Percentiles rank a stretch among this genome's conserved stretches.
phyloP scores from a whole-genome alignment of 2,113 vertebrate species.

The Planiliza haematocheilus region DNA sequence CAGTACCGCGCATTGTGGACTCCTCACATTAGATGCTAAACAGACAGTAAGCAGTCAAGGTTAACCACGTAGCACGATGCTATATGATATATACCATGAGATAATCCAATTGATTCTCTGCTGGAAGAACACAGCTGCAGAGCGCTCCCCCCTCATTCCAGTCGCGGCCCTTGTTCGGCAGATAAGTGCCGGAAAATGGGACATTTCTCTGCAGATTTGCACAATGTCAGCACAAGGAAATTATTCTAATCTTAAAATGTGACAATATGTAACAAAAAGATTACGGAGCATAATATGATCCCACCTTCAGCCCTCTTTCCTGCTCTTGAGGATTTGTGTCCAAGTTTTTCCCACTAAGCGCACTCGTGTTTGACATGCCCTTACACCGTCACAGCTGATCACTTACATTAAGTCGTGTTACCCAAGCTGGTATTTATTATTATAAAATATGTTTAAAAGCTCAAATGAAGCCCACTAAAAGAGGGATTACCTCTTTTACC shows the following conservation, averaged over 20 bases:
- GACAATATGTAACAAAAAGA: slow-evolving; percentile 45
- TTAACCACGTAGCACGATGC: background rate
- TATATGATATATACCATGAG: background rate
- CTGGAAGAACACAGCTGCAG: background rate
- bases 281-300: slow-evolving; percentile 41
- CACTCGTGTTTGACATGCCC: slow-evolving; percentile 45
- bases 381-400: slow-evolving; percentile 38
- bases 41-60: slow-evolving; percentile 18
- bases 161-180: background rate
- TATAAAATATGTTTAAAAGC: background rate
- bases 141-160: background rate
- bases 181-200: background rate
- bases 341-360: slow-evolving; percentile 25
- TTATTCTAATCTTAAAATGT: slow-evolving; percentile 14
- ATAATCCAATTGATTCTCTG: slow-evolving; percentile 4
- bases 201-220: slow-evolving; percentile 6
- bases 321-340: slow-evolving; percentile 35
- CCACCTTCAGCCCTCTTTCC: background rate
- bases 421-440: slow-evolving; percentile 13
- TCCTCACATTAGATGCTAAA: slow-evolving; percentile 49
- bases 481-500: background rate
- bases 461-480: background rate
- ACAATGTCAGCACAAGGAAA: slow-evolving; percentile 13
- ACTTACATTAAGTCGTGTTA: slow-evolving; percentile 40
- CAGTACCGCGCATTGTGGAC: slow-evolving; percentile 66